Evolutionary conservation across 2,797 vertebrate species (phyloP).

Genomic region (Enteromius unitaeniatus): DNA sequence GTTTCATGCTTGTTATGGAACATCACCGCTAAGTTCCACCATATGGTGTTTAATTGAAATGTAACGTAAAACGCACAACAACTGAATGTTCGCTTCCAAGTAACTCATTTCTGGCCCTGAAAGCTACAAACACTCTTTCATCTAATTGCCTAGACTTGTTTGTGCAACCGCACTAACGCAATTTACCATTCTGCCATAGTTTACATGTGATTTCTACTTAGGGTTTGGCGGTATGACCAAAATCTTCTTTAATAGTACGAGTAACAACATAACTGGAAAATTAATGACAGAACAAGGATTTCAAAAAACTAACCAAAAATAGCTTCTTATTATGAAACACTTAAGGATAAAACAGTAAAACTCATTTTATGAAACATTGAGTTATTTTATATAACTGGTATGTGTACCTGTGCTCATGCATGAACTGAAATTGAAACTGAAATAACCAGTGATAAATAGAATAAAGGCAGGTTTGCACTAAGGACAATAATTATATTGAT

Average conservation of each 20-base stretch:
- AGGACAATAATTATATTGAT: not conserved
- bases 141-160: constrained; percentile 1
- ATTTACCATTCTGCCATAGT: constrained; percentile 15
- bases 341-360: not conserved
- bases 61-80: constrained; percentile 9
- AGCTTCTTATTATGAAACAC: not conserved
- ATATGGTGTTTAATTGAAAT: constrained; percentile 41
- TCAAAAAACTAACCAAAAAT: not conserved
- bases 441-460: not conserved
- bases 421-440: not conserved
- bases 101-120: constrained; percentile 20
- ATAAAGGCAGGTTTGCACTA: not conserved
- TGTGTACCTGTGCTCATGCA: not conserved
- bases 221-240: not conserved
- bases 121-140: constrained; percentile 2
- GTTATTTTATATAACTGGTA: not conserved
- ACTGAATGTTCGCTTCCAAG: not conserved
- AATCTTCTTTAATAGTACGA: not conserved
- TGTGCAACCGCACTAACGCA: constrained; percentile 14
- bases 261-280: not conserved
- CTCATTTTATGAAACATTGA: not conserved
- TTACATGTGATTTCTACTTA: constrained; percentile 14
- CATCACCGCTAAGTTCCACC: constrained; percentile 29
- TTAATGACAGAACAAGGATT: not conserved
- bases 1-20: constrained; percentile 33